phyloP scores from a whole-genome alignment of 2,113 vertebrate genomes.

The Phalacrocorax brasilianus region DNA sequence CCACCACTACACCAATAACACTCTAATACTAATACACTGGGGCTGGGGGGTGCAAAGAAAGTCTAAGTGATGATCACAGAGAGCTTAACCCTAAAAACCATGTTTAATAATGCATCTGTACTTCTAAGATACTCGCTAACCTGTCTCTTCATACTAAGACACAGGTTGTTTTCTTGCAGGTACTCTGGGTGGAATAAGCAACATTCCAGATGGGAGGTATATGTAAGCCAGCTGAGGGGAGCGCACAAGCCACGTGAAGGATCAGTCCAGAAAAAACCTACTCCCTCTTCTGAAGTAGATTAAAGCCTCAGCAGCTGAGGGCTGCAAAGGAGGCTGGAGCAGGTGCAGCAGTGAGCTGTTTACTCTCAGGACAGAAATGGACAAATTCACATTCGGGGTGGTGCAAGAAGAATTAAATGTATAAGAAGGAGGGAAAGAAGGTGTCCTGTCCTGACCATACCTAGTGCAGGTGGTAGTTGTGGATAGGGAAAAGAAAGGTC shows the following conservation, averaged over 20 bases:
- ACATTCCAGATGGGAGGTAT: neutral
- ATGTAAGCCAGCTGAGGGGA: neutral
- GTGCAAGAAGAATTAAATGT: neutral
- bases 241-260: neutral
- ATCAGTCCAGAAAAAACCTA: neutral
- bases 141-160: neutral
- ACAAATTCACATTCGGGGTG: neutral
- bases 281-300: neutral
- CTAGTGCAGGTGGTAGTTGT: neutral
- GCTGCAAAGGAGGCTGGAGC: neutral
- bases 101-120: neutral
- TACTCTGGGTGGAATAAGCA: neutral
- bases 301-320: neutral
- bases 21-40: neutral
- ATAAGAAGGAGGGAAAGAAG: neutral
- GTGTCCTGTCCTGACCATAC: neutral
- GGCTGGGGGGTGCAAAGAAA: neutral
- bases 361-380: neutral
- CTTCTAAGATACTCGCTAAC: neutral
- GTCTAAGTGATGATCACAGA: neutral
- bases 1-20: neutral
- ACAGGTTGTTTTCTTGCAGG: neutral
- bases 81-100: neutral
- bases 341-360: neutral
- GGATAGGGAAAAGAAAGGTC: neutral